A percentile compares a stretch with the other conserved stretches of the same genome.
Conservation (phyloP, 2,888 invertebrate genomes). For the Empis stercorea region DNA sequence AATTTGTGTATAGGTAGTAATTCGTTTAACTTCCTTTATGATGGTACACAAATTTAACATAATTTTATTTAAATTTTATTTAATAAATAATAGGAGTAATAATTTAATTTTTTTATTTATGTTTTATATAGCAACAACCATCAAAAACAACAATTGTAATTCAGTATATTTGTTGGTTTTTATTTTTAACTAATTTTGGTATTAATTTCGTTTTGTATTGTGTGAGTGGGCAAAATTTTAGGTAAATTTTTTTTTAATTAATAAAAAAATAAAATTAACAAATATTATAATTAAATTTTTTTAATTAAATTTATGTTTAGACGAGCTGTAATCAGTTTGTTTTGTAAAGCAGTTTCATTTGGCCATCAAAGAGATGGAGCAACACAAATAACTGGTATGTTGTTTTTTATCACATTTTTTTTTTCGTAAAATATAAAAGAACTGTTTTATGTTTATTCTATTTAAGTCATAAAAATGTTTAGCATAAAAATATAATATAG, state of each 20-base stretch:
- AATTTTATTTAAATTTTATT: too few species aligned
- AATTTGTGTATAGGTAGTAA: too few species aligned
- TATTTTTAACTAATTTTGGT: slow-evolving; percentile 72
- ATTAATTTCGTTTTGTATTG: slow-evolving; percentile 76
- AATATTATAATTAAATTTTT: background rate
- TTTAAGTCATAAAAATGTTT: too few species aligned
- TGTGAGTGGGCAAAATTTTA: slow-evolving; percentile 67
- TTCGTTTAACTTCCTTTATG: too few species aligned
- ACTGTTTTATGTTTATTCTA: too few species aligned
- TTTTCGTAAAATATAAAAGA: too few species aligned
- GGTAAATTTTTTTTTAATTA: slow-evolving; percentile 30
- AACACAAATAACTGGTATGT: slow-evolving; percentile 36
- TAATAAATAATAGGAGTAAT: too few species aligned
- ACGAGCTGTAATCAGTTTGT: slow-evolving; percentile 32
- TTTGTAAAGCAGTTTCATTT: slow-evolving; percentile 25
- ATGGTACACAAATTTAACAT: too few species aligned
- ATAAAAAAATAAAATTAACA: too few species aligned
- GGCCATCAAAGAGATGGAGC: slow-evolving; percentile 28
- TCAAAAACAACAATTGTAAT: slow-evolving; percentile 40
- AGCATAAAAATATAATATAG: too few species aligned
- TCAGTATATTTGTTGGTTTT: slow-evolving; percentile 52
- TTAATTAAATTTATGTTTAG: slow-evolving; percentile 17
- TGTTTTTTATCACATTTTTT: too few species aligned
- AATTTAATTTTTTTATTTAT: background rate
- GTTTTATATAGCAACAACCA: slow-evolving; percentile 26